Base-by-base conservation (phyloP, 2,113 vertebrate genomes). In the Platichthys flesus region DNA sequence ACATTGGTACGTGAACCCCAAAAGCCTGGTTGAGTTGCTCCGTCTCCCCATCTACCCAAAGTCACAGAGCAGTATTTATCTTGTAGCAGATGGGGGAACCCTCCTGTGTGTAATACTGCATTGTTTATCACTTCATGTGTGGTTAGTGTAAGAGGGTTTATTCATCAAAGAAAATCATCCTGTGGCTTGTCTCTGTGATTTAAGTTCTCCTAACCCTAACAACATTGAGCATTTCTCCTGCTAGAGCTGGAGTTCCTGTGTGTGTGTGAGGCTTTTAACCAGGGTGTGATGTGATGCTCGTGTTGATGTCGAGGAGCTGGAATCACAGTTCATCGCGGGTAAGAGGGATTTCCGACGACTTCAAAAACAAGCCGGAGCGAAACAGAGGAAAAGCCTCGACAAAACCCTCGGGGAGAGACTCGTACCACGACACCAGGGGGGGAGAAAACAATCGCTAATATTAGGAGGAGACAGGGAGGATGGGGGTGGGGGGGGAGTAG, bases 371-470 rank as follows among this genome's bases (percentile, higher is more conserved):
- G 64, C 28, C 67, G 61, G 49, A 62, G 64, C 65, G 60, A 69
- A n/a, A 59, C 10, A 74, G 85, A 81, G 71, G 54, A 78, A 71
- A 84, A 81, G 67, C 79, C 68, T 82, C 79, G 64, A 62, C 79
- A 54, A 80, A 76, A 75, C 76, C 87, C 79, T 78, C 45, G 14
- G 85, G 83, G 86, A 74, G 87, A 83, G 75, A 88, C 62, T 87
- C 66, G 68, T 61, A 79, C 81, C 56, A 78, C 57, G 72, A 88
- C 85, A 86, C 76, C 74, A 52, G 81, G 67, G 84, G 84, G 79
- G 79, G 76, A 71, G 75, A 94, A 96, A 96, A 96, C 95, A 96
- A 95, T 95, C 91, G 94, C 95, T 96, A 96, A 96, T 97, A 96
- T 97, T 95, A 95, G 95, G 91, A 92, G 61, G 60, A 56, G 63